Conservation (phyloP, 1,140 invertebrate species). For the Pseudomyrmex sp. region DNA sequence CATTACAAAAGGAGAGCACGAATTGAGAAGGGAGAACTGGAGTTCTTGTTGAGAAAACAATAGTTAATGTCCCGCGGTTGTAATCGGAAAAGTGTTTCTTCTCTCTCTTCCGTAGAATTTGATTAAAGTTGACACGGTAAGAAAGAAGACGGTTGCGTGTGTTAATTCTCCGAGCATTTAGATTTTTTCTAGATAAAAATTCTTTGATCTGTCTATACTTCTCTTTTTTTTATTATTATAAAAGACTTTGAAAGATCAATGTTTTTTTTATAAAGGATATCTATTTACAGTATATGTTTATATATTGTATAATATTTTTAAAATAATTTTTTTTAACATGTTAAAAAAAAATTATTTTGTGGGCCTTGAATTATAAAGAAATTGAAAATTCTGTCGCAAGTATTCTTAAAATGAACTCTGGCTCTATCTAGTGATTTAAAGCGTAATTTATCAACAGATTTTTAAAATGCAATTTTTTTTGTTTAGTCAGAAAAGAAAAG, state of each 20-base stretch:
- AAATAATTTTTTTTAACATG: too few relatives aligned
- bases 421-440: slow-evolving; percentile 25
- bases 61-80: slow-evolving; percentile 45
- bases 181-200: slow-evolving; percentile 12
- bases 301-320: too few relatives aligned
- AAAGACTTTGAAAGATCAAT: too few relatives aligned
- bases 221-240: too few relatives aligned
- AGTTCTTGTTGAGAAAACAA: slow-evolving; percentile 55
- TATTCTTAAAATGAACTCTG: too few relatives aligned
- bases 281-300: too few relatives aligned
- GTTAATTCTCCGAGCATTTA: slow-evolving; percentile 18
- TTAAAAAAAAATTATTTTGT: neutral
- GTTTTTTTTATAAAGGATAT: too few relatives aligned
- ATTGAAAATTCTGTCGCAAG: too few relatives aligned
- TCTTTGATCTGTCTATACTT: neutral
- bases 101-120: slow-evolving; percentile 23
- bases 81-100: slow-evolving; percentile 44
- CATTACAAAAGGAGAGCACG: slow-evolving; percentile 61
- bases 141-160: slow-evolving; percentile 8
- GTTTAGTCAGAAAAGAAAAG: slow-evolving; percentile 17
- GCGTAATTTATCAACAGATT: slow-evolving; percentile 24
- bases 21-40: slow-evolving; percentile 38
- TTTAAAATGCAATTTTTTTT: slow-evolving; percentile 12
- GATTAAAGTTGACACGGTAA: slow-evolving; percentile 28
- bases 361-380: neutral